Conservation (phyloP, 2,888 invertebrate species). For the Sinhomidia bicolor region DNA sequence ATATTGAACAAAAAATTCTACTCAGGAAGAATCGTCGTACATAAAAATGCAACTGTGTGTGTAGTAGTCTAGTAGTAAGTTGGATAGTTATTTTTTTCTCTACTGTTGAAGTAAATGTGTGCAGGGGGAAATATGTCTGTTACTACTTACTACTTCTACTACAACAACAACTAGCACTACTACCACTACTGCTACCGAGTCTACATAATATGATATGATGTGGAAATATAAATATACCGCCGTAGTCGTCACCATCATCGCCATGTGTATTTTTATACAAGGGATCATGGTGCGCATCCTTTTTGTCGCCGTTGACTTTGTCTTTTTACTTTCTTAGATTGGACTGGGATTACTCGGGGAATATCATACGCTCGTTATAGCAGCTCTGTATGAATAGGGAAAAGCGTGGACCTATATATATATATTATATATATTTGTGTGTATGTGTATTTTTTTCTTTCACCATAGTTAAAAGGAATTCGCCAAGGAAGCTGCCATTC, state of each 20-base stretch:
- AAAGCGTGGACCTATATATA: not conserved
- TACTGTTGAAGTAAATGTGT: not conserved
- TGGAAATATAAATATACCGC: constrained; percentile 8
- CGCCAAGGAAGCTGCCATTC: constrained; percentile 44
- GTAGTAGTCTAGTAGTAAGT: not conserved
- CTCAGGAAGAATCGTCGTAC: constrained; percentile 54
- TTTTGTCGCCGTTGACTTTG: constrained; percentile 71
- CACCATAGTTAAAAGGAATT: constrained; percentile 28
- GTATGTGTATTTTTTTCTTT: constrained; percentile 33
- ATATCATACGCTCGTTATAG: constrained; percentile 61
- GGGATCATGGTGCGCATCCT: constrained; percentile 60
- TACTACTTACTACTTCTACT: too few species aligned
- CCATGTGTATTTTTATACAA: constrained; percentile 19
- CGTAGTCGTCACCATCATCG: not conserved
- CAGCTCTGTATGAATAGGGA: constrained; percentile 37
- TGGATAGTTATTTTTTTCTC: constrained; percentile 34
- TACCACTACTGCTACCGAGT: not conserved
- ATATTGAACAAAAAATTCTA: constrained; percentile 58
- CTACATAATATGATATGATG: not conserved
- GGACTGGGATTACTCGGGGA: constrained; percentile 71
- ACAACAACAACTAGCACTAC: too few species aligned
- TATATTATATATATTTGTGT: not conserved
- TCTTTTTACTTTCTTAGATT: constrained; percentile 71
- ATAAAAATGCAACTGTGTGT: constrained; percentile 59
- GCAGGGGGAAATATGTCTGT: not conserved